phyloP scores from a whole-genome alignment of 1,140 invertebrate genomes.

The Arion vulgaris region DNA sequence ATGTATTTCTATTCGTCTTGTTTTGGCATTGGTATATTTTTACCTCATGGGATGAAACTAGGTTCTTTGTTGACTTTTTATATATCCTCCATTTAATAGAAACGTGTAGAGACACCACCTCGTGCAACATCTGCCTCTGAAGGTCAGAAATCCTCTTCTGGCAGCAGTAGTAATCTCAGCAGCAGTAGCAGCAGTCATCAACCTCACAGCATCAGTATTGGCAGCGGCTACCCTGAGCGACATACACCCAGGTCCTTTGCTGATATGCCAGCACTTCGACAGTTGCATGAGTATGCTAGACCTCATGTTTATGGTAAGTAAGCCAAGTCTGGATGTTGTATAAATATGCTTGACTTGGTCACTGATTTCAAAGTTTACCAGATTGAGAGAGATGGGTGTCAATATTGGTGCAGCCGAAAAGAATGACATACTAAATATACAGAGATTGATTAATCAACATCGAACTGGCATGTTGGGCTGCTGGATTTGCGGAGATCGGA shows the following conservation, averaged over 20 bases:
- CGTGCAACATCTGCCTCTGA: constrained; percentile 76
- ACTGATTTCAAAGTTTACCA: too few species aligned
- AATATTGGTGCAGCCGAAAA: too few species aligned
- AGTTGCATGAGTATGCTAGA: constrained; percentile 78
- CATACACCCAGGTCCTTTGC: constrained; percentile 81
- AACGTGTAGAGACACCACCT: constrained; percentile 85
- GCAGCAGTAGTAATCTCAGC: constrained; percentile 84
- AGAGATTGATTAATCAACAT: too few species aligned
- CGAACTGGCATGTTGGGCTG: too few species aligned
- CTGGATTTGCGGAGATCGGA: too few species aligned
- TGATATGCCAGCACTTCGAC: constrained; percentile 92
- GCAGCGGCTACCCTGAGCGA: constrained; percentile 83
- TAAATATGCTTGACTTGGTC: too few species aligned
- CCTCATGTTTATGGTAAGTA: constrained; percentile 62
- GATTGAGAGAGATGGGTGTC: too few species aligned
- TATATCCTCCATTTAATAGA: constrained; percentile 56
- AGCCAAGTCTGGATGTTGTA: too few species aligned
- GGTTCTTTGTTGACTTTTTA: background rate
- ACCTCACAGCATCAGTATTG: constrained; percentile 57
- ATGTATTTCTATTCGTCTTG: too few species aligned
- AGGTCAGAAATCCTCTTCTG: constrained; percentile 25
- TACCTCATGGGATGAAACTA: too few species aligned
- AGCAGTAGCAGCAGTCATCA: constrained; percentile 59
- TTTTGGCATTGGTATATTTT: too few species aligned
- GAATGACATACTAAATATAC: too few species aligned